Percentiles rank a stretch among this genome's conserved stretches.
These are phyloP conservation scores for Cephus pygmeus DNA, from an alignment of 2,888 invertebrate species.

Conservation along the genomic window DNA sequence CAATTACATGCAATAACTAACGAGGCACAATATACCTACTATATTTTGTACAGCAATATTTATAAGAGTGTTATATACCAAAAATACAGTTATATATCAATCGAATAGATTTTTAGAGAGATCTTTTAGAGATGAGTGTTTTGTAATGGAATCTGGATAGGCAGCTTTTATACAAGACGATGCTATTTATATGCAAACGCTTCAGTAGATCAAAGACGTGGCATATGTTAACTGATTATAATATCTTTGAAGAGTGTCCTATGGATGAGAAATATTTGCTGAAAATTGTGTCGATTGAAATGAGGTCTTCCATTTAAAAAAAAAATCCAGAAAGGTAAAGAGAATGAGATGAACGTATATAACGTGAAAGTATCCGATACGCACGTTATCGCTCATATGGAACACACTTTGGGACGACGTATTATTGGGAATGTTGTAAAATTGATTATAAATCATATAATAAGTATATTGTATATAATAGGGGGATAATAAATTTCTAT, in stretches of 20 bases:
- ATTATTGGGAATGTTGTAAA: slow-evolving; percentile 24
- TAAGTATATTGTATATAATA: slow-evolving; percentile 35
- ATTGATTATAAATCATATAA: slow-evolving; percentile 17
- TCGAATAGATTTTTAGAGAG: slow-evolving; percentile 38
- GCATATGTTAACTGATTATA: slow-evolving; percentile 11
- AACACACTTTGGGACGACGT: neutral
- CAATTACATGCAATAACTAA: slow-evolving; percentile 46
- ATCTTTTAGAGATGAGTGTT: slow-evolving; percentile 37
- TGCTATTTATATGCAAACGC: slow-evolving; percentile 28
- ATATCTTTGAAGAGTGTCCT: slow-evolving; percentile 31
- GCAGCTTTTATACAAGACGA: slow-evolving; percentile 18
- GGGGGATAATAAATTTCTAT: slow-evolving; percentile 48
- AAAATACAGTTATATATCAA: slow-evolving; percentile 6
- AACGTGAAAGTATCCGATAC: slow-evolving; percentile 35
- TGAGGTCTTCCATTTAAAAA: slow-evolving; percentile 52
- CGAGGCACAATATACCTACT: slow-evolving; percentile 50
- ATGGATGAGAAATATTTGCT: slow-evolving; percentile 30
- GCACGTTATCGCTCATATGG: slow-evolving; percentile 6
- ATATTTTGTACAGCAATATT: slow-evolving; percentile 60
- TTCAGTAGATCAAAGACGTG: slow-evolving; percentile 25
- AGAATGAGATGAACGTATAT: slow-evolving; percentile 18
- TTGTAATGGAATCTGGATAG: neutral
- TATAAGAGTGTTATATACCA: slow-evolving; percentile 4
- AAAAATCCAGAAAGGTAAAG: neutral
- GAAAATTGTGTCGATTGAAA: slow-evolving; percentile 41